Evolutionary conservation across 2,888 invertebrate species (phyloP).

Genomic region (Chorisops tibialis): DNA sequence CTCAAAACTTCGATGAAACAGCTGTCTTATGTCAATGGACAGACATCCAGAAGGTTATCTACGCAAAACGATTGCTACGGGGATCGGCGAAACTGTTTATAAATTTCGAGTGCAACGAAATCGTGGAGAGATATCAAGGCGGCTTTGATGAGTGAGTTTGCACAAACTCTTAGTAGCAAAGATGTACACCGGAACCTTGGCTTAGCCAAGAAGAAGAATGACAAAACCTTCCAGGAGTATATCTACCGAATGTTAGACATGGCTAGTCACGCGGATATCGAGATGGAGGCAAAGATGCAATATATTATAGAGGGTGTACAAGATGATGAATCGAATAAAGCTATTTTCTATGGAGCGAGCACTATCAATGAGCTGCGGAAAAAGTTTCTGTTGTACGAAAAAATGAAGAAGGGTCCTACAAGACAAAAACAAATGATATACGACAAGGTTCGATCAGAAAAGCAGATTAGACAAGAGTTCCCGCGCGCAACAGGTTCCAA

Average conservation of each 20-base stretch:
- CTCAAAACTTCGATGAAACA: slow-evolving; percentile 12
- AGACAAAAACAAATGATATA: background rate
- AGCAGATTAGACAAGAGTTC: too few species aligned
- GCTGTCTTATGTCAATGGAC: slow-evolving; percentile 7
- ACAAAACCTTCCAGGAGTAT: slow-evolving; percentile 19
- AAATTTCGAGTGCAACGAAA: background rate
- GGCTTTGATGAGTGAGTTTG: slow-evolving; percentile 20
- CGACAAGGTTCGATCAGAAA: background rate
- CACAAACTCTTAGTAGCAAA: slow-evolving; percentile 12
- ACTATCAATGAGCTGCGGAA: slow-evolving; percentile 7
- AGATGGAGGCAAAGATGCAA: slow-evolving; percentile 15
- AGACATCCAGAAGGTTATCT: slow-evolving; percentile 17
- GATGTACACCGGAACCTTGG: slow-evolving; percentile 10
- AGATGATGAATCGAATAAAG: slow-evolving; percentile 4
- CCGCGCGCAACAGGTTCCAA: background rate
- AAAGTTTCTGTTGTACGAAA: background rate
- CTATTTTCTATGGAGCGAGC: slow-evolving; percentile 10
- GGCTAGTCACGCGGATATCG: slow-evolving; percentile 35
- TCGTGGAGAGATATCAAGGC: slow-evolving; percentile 8
- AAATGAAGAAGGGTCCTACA: background rate
- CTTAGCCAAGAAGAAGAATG: slow-evolving; percentile 7
- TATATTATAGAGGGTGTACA: slow-evolving; percentile 18
- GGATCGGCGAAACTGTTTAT: slow-evolving; percentile 6
- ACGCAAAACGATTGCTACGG: background rate
- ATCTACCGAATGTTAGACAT: slow-evolving; percentile 33